Conservation (phyloP, 2,113 vertebrate genomes). For the Drymodes brunneopygia region DNA sequence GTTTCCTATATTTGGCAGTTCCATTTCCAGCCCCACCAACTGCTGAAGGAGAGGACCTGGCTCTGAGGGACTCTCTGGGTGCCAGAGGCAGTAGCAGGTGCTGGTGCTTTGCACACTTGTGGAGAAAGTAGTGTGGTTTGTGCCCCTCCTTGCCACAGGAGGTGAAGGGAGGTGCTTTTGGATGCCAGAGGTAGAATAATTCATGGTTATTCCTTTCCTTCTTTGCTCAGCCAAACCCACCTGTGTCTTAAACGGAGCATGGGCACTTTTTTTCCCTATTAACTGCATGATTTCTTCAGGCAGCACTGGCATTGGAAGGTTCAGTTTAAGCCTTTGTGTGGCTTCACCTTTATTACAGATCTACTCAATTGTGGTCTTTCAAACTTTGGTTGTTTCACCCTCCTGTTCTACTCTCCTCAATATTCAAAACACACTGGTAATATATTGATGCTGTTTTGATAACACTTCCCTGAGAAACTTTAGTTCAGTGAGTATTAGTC, state of each 20-base stretch:
- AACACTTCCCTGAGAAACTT: not conserved
- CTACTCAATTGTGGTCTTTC: not conserved
- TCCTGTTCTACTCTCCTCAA: not conserved
- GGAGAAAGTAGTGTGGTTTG: not conserved
- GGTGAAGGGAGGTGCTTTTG: not conserved
- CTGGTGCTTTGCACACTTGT: not conserved
- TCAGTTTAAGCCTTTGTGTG: not conserved
- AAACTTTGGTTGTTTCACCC: not conserved
- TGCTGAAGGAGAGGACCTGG: not conserved
- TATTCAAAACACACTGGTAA: not conserved
- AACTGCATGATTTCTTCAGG: not conserved
- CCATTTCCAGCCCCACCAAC: not conserved
- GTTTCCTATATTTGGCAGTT: not conserved
- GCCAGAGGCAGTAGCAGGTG: not conserved
- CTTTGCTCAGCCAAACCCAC: not conserved
- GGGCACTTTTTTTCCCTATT: not conserved
- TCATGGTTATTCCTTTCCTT: not conserved
- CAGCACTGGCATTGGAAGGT: not conserved
- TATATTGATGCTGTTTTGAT: not conserved
- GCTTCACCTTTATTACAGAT: not conserved
- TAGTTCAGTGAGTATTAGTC: not conserved
- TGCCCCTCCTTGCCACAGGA: not conserved
- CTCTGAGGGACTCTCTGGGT: accelerated
- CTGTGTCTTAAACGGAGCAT: not conserved
- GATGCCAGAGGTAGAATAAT: not conserved